Base-by-base conservation (phyloP, 2,113 vertebrate genomes). In the Cinclus mexicanus region DNA sequence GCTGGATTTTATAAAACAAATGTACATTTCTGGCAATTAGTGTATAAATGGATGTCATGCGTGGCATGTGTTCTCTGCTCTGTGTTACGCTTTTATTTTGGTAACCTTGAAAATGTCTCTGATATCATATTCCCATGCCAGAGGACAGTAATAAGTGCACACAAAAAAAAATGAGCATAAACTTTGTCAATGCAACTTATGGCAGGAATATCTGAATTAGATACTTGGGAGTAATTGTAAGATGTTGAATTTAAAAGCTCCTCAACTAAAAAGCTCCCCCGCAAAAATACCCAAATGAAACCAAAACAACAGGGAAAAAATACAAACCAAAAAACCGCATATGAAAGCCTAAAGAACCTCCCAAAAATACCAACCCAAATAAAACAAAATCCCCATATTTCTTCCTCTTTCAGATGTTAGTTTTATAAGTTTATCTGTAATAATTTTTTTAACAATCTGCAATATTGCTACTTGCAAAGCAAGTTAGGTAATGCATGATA, bases 21-120 rank as follows among this genome's bases (percentile, higher is more conserved):
- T 65, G 44, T 18, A 17, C 21, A 3, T 87, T 68, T 81, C 37
- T 83, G 41, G 11, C 61, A 59, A 46, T 89, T 82, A 0, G 6
- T 65, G 29, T 69, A 46, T 61, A 50, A 83, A 67, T 42, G 24
- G 31, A 15, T 81, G 39, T 49, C 25, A 29, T 52, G 52, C 53
- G 61, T 49, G n/a, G 37, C 49, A 16, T 41, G 63, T 42, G 14
- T 87, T 82, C 59, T 75, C 41, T 83, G 49, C 55, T 85, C 59
- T 77, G 25, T 85, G 59, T 82, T 77, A 55, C 79, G 68, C 49
- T 91, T 88, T 85, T 81, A 47, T 91, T 95, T 94, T 91, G 63
- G 70, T 95, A 69, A 91, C 84, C 63, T 93, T 94, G 90, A 90
- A 77, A 80, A 59, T 88, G 50, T 46, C 61, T 83, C 50, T 49